Percentiles rank a stretch among this genome's conserved stretches.
Conservation (phyloP, 2,113 vertebrate species). For the Istiophorus platypterus region DNA sequence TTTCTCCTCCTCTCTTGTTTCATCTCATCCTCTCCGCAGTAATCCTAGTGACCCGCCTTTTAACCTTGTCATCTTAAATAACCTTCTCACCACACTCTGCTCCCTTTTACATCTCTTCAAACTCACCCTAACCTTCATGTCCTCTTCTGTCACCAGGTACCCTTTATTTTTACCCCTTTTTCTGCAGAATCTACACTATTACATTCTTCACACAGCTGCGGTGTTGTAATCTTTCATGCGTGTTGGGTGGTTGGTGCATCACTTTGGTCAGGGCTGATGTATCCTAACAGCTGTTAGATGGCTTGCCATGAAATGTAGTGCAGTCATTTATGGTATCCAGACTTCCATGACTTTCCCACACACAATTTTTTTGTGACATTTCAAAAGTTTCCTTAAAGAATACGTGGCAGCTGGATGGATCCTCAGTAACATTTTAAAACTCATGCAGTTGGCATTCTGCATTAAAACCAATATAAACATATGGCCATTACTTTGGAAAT, state of each 20-base stretch:
- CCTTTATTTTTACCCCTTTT: not conserved
- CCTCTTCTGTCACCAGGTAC: slow-evolving; percentile 4
- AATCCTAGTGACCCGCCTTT: slow-evolving; percentile 52
- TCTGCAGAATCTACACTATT: not conserved
- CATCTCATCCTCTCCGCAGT: slow-evolving; percentile 26
- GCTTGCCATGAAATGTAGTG: no score
- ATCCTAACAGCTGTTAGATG: not conserved
- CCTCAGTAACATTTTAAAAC: not conserved
- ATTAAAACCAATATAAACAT: not conserved
- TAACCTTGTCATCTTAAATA: slow-evolving; percentile 70
- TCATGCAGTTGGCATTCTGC: not conserved
- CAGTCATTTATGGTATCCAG: not conserved
- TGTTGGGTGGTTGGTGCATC: not conserved
- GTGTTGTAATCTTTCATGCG: slow-evolving; percentile 6
- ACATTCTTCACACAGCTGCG: not conserved
- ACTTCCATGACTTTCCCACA: not conserved
- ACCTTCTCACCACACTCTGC: slow-evolving; percentile 34
- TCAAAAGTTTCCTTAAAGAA: not conserved
- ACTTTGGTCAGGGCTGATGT: no score
- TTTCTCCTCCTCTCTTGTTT: slow-evolving; percentile 50
- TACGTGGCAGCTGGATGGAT: not conserved
- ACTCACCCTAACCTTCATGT: slow-evolving; percentile 24
- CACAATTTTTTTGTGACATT: no score
- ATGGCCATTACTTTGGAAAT: not conserved
- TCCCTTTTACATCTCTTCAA: not conserved